Base-by-base conservation (phyloP, 2,888 invertebrate species). In the Mycalesis mineus region DNA sequence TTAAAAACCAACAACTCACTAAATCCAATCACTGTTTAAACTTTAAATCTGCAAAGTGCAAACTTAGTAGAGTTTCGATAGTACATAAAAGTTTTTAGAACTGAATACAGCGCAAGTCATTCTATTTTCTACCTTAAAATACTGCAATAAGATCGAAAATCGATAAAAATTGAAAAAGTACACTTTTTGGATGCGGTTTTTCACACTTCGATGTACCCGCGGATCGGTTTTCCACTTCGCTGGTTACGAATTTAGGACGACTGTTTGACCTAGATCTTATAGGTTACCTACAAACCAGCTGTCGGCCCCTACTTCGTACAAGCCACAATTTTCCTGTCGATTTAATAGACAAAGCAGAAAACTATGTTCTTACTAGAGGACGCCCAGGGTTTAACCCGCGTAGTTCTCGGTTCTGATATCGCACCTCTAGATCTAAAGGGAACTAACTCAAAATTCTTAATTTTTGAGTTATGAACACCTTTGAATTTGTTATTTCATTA, bases 211-310 rank as follows among this genome's bases (percentile, higher is more conserved):
- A 54, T 57, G 37, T 39, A 29, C 37, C 44, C 28, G 49, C 13
- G 28, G 28, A 5, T 49, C 37, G 39, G 39, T 49, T 49, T 49
- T 13, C 68, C 58, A 59, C 62, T 70, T 68, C 68, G 68, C 67
- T 71, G 68, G 70, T 58, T 61, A 61, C 58, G 66, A 69, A 79
- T 75, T 73, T 70, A 71, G 77, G 71, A 61, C 75, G 73, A 66
- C 67, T 62, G 64, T 69, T 61, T 68, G 72, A 75, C 71, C 73
- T 65, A 71, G 70, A 70, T 70, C 69, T 66, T 70, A 66, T 72
- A 69, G 66, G 68, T 66, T 65, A 73, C 78, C 78, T 73, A 75
- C 64, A 41, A 31, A 36, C 39, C 8, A 11, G 28, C 22, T 22
- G 5, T 5, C 5, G 5, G 22, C 22, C 2, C 22, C n/a, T n/a